Evolutionary conservation across 2,113 vertebrate genomes (phyloP), one percentile per base, ranked within the genome.

Genomic region (Rhinopithecus roxellana): DNA sequence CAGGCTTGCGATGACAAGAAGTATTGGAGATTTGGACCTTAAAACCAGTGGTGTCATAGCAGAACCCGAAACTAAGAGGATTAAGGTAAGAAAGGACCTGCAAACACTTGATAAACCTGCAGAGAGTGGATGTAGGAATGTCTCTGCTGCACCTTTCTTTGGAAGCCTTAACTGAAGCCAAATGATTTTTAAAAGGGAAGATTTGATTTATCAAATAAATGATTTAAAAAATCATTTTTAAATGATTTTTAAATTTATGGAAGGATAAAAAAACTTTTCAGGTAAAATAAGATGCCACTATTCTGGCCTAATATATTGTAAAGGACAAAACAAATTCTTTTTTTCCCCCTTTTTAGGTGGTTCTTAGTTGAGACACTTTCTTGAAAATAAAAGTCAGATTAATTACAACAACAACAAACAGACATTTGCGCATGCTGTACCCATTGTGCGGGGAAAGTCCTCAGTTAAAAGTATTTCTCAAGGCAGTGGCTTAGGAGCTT

Each of bases 21-120:
- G 99, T 97, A 99, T 99, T 87, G 99, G 99, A 94, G 99, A 99
- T 98, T 98, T 99, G 98, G 99, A 99, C 97, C 99, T 99, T 92
- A 99, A 99, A 98, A 98, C 96, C 86, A 99, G 97, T 25, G 99
- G 99, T 30, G 99, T 99, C 97, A 99, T 99, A 80, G 99, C 99
- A 78, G 99, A 99, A 93, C 99, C 99, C 4, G 99, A 99, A 98
- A 99, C 99, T 81, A 99, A 99, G 97, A 99, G 98, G 95, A 83
- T 99, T 94, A 97, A 98, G 95, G 99, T 99, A 97, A 98, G 98
- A 94, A 79, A 70, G 25, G 48, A 78, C 40, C 7, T 69, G 45
- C 0, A 14, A 35, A 27, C 12, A 23, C 40, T 25, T 72, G 75
- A 7, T 25, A 11, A 30, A 12, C 3, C 4, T 1, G 32, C 13